phyloP scores from a whole-genome alignment of 2,888 invertebrate genomes.

The Drosophila bunnanda region DNA sequence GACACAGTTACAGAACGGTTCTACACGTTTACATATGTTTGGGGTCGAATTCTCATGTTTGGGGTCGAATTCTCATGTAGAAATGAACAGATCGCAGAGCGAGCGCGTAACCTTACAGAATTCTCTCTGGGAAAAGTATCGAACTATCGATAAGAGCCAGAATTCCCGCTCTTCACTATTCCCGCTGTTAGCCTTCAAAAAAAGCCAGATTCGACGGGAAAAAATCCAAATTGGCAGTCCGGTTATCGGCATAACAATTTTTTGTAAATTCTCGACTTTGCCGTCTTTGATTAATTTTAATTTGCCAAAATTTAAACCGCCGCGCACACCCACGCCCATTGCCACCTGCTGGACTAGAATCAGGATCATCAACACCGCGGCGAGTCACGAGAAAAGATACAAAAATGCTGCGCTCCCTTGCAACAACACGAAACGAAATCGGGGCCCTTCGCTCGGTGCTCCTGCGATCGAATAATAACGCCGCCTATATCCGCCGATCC shows the following conservation, averaged over 20 bases:
- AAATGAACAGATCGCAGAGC: too few relatives aligned
- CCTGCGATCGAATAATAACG: conserved; percentile 84
- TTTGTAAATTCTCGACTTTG: conserved; percentile 50
- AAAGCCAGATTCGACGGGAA: too few relatives aligned
- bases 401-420: conserved; percentile 90
- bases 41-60: too few relatives aligned
- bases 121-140: too few relatives aligned
- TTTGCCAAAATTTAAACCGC: conserved; percentile 52
- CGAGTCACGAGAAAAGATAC: conserved; percentile 16
- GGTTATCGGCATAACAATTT: conserved; percentile 66
- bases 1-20: too few relatives aligned
- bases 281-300: conserved; percentile 34
- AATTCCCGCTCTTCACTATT: too few relatives aligned
- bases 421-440: conserved; percentile 88
- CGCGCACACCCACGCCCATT: conserved; percentile 9
- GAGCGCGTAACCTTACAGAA: too few relatives aligned
- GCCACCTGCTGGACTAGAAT: conserved; percentile 10
- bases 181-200: too few relatives aligned
- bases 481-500: conserved; percentile 63
- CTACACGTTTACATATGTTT: too few relatives aligned
- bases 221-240: too few relatives aligned
- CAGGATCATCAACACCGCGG: conserved; percentile 6
- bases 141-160: too few relatives aligned
- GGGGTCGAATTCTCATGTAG: too few relatives aligned
- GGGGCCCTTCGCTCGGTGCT: conserved; percentile 86